These are phyloP conservation scores for Tenualosa ilisha DNA, from an alignment of 2,797 vertebrate genomes.

Conservation along the genomic window DNA sequence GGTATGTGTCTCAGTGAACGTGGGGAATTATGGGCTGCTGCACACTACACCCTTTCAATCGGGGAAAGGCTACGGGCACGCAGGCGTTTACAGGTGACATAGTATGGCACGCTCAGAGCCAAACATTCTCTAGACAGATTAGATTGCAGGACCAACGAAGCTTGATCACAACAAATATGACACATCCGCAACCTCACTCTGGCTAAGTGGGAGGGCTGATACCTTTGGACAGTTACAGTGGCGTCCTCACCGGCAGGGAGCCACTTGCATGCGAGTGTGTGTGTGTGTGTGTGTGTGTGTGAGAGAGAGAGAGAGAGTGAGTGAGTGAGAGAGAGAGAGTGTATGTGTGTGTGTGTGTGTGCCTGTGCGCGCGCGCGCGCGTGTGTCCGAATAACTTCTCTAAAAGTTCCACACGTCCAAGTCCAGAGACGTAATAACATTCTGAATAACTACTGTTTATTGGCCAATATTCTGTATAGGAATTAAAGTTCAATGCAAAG, in stretches of 20 bases:
- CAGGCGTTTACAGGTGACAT: constrained; percentile 39
- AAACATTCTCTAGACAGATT: constrained; percentile 39
- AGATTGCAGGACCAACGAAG: constrained; percentile 39
- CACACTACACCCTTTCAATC: constrained; percentile 24
- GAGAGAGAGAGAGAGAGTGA: no score
- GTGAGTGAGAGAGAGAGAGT: no score
- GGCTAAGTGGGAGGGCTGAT: constrained; percentile 17
- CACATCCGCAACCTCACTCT: constrained; percentile 33
- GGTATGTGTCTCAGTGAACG: constrained; percentile 37
- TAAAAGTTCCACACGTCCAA: constrained; percentile 3
- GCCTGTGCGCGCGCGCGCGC: background rate
- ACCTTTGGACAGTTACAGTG: constrained; percentile 19
- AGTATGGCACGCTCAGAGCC: constrained; percentile 27
- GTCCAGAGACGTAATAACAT: background rate
- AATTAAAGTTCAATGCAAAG: background rate
- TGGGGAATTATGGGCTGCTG: constrained; percentile 37
- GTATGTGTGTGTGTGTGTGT: background rate
- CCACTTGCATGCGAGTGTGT: background rate
- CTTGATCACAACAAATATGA: constrained; percentile 42
- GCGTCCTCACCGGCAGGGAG: background rate
- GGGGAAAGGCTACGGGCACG: constrained; percentile 26
- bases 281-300: background rate
- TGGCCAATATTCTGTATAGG: background rate
- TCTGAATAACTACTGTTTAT: background rate
- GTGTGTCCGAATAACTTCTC: background rate